Evolutionary conservation across 1,140 invertebrate species (phyloP), one percentile per base, ranked within the genome.

Genomic region (Hyles vespertilio): DNA sequence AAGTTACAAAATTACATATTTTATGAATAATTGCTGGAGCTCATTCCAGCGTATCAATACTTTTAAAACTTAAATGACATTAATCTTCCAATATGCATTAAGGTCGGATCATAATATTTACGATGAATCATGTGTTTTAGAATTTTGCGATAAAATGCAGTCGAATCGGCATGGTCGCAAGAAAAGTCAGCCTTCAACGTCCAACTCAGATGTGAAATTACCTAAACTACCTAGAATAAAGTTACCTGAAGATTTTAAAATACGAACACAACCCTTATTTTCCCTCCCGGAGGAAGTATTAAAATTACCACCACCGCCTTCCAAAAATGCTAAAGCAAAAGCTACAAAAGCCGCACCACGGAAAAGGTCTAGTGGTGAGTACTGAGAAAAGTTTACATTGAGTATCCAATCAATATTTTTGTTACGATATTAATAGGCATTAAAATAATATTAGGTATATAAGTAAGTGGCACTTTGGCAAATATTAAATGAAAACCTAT

Each of bases 211-310:
- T 10, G 60, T 66, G 6, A 69, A 67, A 56, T 51, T 77, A 49
- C 76, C 74, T 1, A 89, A 89, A 75, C 68, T 90, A 50, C 85
- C 87, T 12, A 83, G 80, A 70, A 70, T 87, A 34, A 67, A 76
- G 46, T 72, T 89, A 61, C 89, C 89, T 6, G 81, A 85, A 32
- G 87, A 90, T 65, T 90, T 87, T 63, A 82, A 88, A 73, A 79
- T 89, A 48, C 62, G 78, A 48, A 83, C 83, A n/a, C 77, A 81
- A 33, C 85, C 87, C 8, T 63, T 90, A 52, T 91, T 89, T 73
- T 84, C 82, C 0, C 58, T 90, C 40, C 89, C 90, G 2, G 84
- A 89, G 51, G 86, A 91, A 72, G 70, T 90, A 44, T 58, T 90
- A 5, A 83, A 81, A 65, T 48, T 73, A 57, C 77, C 74, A 9